These are phyloP conservation scores for Cotesia vestalis DNA, from an alignment of 1,140 invertebrate genomes.

Conservation along the genomic window DNA sequence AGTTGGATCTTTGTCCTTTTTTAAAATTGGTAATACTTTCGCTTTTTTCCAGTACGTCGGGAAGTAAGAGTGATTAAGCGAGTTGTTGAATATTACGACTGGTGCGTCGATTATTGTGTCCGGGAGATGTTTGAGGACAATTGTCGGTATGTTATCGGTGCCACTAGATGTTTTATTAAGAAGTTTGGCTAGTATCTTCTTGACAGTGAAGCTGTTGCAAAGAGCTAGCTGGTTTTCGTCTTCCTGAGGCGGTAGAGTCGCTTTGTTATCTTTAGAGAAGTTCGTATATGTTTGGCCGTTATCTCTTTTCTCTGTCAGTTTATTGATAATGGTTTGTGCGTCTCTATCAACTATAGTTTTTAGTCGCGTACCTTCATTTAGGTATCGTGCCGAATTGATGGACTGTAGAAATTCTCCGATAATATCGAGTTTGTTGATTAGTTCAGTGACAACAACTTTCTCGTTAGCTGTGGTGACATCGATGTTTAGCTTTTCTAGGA, in stretches of 20 bases:
- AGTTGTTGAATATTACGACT: too few relatives aligned
- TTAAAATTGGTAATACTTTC: constrained; percentile 40
- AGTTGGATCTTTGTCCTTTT: constrained; percentile 36
- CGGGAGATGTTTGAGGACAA: too few relatives aligned
- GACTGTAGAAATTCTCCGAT: constrained; percentile 11
- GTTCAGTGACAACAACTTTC: constrained; percentile 20
- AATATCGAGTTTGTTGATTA: constrained; percentile 16
- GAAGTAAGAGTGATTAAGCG: constrained; percentile 35
- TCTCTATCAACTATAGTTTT: neutral
- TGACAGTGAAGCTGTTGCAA: neutral
- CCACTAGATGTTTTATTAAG: constrained; percentile 36
- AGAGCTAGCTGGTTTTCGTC: too few relatives aligned
- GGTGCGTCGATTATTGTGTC: too few relatives aligned
- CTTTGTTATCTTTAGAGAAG: too few relatives aligned
- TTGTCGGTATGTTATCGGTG: too few relatives aligned
- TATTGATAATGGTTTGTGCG: neutral
- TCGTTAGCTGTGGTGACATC: neutral
- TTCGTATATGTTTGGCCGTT: too few relatives aligned
- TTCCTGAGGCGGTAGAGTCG: neutral
- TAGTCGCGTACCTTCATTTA: constrained; percentile 13
- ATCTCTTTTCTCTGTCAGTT: neutral
- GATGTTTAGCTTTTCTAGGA: neutral
- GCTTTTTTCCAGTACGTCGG: constrained; percentile 41
- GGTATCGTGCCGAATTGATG: constrained; percentile 23
- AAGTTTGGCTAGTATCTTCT: constrained; percentile 12